Base-by-base conservation (phyloP, 2,888 invertebrate genomes). In the Galerucella nymphaeae region DNA sequence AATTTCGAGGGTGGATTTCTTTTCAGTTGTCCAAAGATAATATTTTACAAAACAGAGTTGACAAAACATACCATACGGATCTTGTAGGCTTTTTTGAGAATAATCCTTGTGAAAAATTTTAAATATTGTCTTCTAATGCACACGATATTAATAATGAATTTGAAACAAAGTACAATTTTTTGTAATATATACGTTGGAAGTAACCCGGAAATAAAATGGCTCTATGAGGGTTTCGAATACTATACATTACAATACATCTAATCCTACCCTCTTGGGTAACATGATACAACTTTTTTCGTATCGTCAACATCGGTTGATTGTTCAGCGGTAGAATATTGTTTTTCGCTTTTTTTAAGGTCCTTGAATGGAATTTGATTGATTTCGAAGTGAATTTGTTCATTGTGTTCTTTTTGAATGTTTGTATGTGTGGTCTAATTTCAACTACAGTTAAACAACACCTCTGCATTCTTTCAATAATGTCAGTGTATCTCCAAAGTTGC, bases 201-300 rank as follows among this genome's bases (percentile, higher is more conserved):
- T 14, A 57, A 57, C 57, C 57, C 41, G 59, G 59, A 59, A 59
- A 59, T 10, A 45, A 62, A 53, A 62, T 63, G 63, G 55, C 62
- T 63, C 50, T 55, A 55, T 42, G 16, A 38, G 69, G 69, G 63
- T 69, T 69, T 69, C 41, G 38, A 18, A 63, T 41, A 42, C 69
- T 69, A 69, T 69, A 53, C 42, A 68, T 68, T 68, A 61, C 68
- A 61, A 57, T 68, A 11, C 68, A 61, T 68, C 59, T 62, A 68
- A 48, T 68, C 41, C 62, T 61, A 62, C 62, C 68, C 68, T 50
- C 42, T 38, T 45, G 30, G 23, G 68, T 45, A 67, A 67, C 30
- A n/a, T 50, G 42, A 67, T 30, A 67, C 59, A n/a, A 59, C 61
- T 38, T 42, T 45, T 53, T 65, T 48, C 50, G 64, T 38, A 38